Percentiles rank a stretch among this genome's conserved stretches.
Conservation (phyloP, 1,140 invertebrate species). For the Anagrus nilaparvatae region DNA sequence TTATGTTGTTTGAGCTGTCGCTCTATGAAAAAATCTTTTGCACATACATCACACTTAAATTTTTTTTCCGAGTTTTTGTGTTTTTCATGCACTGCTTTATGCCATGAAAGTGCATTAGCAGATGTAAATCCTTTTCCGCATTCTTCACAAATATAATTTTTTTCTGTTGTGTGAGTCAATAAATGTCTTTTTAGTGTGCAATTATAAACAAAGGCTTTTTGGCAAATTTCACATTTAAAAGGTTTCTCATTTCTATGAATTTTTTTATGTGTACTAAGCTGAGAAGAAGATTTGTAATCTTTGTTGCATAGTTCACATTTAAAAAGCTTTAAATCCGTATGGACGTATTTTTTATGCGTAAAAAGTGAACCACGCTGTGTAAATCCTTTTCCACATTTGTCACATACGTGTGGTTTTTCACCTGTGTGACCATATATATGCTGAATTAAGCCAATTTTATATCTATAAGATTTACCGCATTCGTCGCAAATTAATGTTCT, state of each 20-base stretch:
- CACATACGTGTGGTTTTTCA: conserved; percentile 62
- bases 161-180: conserved; percentile 80
- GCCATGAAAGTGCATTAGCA: conserved; percentile 74
- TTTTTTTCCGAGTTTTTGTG: conserved; percentile 79
- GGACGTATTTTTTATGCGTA: conserved; percentile 39
- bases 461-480: conserved; percentile 13
- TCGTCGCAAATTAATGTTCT: conserved; percentile 10
- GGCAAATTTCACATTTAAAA: conserved; percentile 87
- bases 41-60: conserved; percentile 64
- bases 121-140: conserved; percentile 76
- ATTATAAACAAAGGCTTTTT: conserved; percentile 86
- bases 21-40: too few species aligned
- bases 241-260: too few species aligned
- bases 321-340: too few species aligned
- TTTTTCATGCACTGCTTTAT: conserved; percentile 86
- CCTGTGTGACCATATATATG: conserved; percentile 45
- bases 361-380: conserved; percentile 46
- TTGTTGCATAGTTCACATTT: too few species aligned
- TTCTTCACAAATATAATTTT: conserved; percentile 79
- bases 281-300: too few species aligned
- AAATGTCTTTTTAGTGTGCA: conserved; percentile 88
- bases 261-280: too few species aligned
- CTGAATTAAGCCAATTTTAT: conserved; percentile 30
- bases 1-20: too few species aligned
- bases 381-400: conserved; percentile 55